A percentile compares a stretch with the other conserved stretches of the same genome.
Conservation (phyloP, 2,797 vertebrate species). For the Amazona finschi region DNA sequence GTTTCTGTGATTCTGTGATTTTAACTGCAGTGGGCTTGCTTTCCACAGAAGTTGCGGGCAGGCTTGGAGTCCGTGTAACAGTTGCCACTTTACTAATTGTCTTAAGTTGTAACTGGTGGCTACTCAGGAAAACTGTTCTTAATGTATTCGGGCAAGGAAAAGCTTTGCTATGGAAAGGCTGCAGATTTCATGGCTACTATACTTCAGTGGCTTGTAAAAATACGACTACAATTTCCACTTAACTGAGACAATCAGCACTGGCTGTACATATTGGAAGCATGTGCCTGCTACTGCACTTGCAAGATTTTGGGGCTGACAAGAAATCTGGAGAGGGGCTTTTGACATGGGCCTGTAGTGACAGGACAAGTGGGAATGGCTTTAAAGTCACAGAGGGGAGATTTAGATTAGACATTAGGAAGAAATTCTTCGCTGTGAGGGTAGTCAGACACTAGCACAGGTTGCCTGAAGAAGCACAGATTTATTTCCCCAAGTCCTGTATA, state of each 20-base stretch:
- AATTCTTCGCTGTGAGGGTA: background rate
- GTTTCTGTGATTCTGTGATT: background rate
- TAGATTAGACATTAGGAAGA: background rate
- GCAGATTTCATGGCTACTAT: background rate
- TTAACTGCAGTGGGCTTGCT: background rate
- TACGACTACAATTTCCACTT: background rate
- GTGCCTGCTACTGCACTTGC: background rate
- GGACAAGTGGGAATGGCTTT: background rate
- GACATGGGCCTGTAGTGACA: background rate
- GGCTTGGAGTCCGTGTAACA: background rate
- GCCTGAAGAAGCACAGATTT: background rate
- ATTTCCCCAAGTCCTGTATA: background rate
- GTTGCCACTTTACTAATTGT: background rate
- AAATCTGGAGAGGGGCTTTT: background rate
- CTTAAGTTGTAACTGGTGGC: background rate
- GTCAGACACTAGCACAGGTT: background rate
- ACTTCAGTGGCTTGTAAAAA: background rate
- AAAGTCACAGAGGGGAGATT: background rate
- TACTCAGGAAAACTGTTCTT: background rate
- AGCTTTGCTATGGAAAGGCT: background rate
- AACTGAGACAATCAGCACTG: background rate
- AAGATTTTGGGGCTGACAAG: background rate
- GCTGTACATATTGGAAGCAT: background rate
- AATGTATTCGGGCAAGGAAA: background rate
- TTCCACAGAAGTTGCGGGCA: background rate